Conservation (phyloP, 2,888 invertebrate species). For the Cataglyphis livida region DNA sequence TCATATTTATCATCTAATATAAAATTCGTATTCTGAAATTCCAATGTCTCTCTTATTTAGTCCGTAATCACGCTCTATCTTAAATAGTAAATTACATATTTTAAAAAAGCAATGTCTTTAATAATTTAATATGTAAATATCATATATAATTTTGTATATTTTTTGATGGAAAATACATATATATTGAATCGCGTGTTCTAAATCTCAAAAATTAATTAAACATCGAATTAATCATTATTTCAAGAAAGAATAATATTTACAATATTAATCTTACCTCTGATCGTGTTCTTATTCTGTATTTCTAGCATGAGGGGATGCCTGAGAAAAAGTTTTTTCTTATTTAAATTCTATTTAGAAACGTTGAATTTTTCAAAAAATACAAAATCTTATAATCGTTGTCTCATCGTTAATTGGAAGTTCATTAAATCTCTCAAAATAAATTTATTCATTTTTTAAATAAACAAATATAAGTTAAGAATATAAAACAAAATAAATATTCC, state of each 20-base stretch:
- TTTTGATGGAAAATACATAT: slow-evolving; percentile 10
- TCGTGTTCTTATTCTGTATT: slow-evolving; percentile 29
- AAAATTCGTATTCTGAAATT: slow-evolving; percentile 1
- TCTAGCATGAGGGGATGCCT: slow-evolving; percentile 22
- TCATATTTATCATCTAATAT: background rate
- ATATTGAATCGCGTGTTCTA: background rate
- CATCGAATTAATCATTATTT: slow-evolving; percentile 60
- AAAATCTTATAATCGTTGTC: slow-evolving; percentile 35
- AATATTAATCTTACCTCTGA: slow-evolving; percentile 47
- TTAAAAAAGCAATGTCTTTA: slow-evolving; percentile 3
- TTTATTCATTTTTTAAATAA: background rate
- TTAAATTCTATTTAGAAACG: slow-evolving; percentile 19
- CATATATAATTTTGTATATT: slow-evolving; percentile 27
- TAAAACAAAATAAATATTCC: slow-evolving; percentile 26
- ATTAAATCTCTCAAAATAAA: slow-evolving; percentile 12
- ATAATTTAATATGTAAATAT: slow-evolving; percentile 31
- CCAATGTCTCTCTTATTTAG: background rate
- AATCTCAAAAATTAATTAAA: slow-evolving; percentile 19
- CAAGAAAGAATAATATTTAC: slow-evolving; percentile 22
- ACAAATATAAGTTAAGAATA: slow-evolving; percentile 22
- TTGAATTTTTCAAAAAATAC: slow-evolving; percentile 20
- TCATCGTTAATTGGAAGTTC: slow-evolving; percentile 7
- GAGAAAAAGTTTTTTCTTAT: slow-evolving; percentile 18
- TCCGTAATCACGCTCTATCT: background rate
- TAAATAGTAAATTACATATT: slow-evolving; percentile 32